Evolutionary conservation across 92 coral and sea anemone genomes (phyloP).

Genomic region (Blastomussa wellsi): DNA sequence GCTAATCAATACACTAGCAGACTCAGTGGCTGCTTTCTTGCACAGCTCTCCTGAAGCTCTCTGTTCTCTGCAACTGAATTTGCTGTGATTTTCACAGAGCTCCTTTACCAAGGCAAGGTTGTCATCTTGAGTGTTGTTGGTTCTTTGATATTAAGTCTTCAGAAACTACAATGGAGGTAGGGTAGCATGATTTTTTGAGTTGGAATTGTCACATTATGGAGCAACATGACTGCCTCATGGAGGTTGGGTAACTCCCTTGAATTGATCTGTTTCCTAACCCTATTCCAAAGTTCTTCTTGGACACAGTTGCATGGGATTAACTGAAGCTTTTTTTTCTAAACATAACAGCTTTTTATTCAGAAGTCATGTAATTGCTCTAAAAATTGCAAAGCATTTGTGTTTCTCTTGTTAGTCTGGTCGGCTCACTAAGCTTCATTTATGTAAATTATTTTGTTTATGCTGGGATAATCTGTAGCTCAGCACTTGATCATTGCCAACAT

Average conservation of each 20-base stretch:
- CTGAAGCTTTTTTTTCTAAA: not conserved
- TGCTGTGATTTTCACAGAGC: not conserved
- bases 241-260: conserved; percentile 48
- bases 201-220: not conserved
- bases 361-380: not conserved
- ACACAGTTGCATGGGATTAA: not conserved
- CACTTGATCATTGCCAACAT: not conserved
- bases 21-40: conserved; percentile 35
- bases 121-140: not conserved
- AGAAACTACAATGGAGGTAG: conserved; percentile 40
- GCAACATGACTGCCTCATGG: not conserved
- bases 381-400: not conserved
- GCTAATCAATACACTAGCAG: conserved; percentile 34
- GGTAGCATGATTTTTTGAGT: not conserved
- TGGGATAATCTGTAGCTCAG: conserved; percentile 31
- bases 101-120: not conserved
- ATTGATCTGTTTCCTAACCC: conserved; percentile 28
- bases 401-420: not conserved
- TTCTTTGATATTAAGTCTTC: conserved; percentile 2
- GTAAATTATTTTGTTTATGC: conserved; percentile 14
- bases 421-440: conserved; percentile 1
- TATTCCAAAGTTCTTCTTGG: not conserved
- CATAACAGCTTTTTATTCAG: not conserved
- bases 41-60: conserved; percentile 24
- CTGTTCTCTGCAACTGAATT: conserved; percentile 10